These are phyloP conservation scores for Scaptomyza flava DNA, from an alignment of 2,888 invertebrate genomes.

Conservation along the genomic window DNA sequence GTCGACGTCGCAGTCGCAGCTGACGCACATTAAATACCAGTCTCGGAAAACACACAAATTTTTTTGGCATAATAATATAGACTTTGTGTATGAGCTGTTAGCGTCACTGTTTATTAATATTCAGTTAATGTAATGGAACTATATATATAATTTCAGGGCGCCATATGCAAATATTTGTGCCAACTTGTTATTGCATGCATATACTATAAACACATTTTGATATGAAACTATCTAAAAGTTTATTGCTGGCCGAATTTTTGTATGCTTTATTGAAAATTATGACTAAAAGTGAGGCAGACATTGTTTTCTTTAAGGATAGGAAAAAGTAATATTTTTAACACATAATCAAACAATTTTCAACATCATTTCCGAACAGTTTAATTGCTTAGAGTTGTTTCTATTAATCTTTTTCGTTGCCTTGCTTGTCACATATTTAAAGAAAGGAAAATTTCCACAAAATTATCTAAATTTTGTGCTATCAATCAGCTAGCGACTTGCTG, in stretches of 20 bases:
- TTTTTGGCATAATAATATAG: slow-evolving; percentile 38
- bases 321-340: no score
- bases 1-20: slow-evolving; percentile 8
- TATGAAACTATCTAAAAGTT: slow-evolving; percentile 12
- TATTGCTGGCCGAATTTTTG: slow-evolving; percentile 5
- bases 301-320: no score
- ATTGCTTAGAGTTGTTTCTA: neutral
- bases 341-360: neutral
- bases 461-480: slow-evolving; percentile 45
- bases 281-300: no score
- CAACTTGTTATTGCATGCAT: slow-evolving; percentile 13
- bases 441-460: slow-evolving; percentile 4
- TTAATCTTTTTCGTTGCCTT: neutral
- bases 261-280: neutral
- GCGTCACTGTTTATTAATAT: slow-evolving; percentile 77
- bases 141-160: slow-evolving; percentile 39
- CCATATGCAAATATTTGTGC: slow-evolving; percentile 29
- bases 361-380: neutral
- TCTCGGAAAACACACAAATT: slow-evolving; percentile 28
- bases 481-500: slow-evolving; percentile 50
- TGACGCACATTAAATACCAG: slow-evolving; percentile 49
- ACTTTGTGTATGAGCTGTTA: slow-evolving; percentile 25
- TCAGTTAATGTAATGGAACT: slow-evolving; percentile 71
- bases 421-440: slow-evolving; percentile 17
- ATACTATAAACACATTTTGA: neutral